Evolutionary conservation across 2,888 invertebrate genomes (phyloP).

Genomic region (Cephus rjabovi): DNA sequence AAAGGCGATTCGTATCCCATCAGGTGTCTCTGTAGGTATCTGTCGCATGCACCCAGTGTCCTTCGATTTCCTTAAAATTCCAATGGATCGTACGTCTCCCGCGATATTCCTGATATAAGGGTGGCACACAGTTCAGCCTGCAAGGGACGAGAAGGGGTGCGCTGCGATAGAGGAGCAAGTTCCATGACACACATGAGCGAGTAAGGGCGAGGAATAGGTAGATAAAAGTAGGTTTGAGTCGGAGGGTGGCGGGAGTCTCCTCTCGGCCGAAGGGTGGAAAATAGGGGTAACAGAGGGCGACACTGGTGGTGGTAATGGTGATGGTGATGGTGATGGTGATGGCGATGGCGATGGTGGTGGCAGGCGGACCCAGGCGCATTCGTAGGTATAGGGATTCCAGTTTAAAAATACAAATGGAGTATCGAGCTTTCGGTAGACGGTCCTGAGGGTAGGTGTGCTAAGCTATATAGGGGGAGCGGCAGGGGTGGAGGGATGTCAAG

Average conservation of each 20-base stretch:
- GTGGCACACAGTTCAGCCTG: too few species aligned
- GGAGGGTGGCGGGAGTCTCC: constrained; percentile 26
- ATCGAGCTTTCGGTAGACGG: constrained; percentile 61
- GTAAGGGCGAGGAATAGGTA: constrained; percentile 23
- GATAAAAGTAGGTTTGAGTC: constrained; percentile 28
- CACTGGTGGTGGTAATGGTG: constrained; percentile 36
- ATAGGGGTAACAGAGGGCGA: constrained; percentile 7
- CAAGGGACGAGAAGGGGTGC: constrained; percentile 8
- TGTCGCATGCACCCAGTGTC: constrained; percentile 56
- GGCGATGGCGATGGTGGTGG: constrained; percentile 54
- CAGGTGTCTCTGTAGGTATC: constrained; percentile 16
- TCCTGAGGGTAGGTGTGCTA: constrained; percentile 35
- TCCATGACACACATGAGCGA: constrained; percentile 1
- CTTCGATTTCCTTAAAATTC: constrained; percentile 60
- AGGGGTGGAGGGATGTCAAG: neutral
- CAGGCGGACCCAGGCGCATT: constrained; percentile 14
- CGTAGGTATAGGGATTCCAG: constrained; percentile 57
- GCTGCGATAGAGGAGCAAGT: constrained; percentile 11
- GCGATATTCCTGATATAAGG: too few species aligned
- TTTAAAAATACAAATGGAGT: constrained; percentile 66
- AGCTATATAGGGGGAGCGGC: constrained; percentile 20
- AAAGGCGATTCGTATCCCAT: too few species aligned
- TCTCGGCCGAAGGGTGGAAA: constrained; percentile 20
- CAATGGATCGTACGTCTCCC: constrained; percentile 46
- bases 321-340: constrained; percentile 61